Conservation (phyloP, 1,140 invertebrate genomes). For the Solenopsis fugax region DNA sequence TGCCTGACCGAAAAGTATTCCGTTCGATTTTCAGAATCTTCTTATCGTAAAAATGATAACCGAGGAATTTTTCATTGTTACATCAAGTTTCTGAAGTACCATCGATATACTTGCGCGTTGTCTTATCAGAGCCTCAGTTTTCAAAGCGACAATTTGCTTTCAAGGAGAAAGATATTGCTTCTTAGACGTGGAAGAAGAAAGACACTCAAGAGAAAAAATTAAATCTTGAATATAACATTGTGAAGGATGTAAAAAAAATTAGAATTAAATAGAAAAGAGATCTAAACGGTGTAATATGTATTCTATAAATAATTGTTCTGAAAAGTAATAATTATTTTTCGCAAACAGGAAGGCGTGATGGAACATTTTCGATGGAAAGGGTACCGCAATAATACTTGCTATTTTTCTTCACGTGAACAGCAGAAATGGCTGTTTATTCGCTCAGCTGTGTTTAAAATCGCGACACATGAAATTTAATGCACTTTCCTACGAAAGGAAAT, state of each 20-base stretch:
- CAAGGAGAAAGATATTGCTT: slow-evolving; percentile 15
- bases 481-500: slow-evolving; percentile 13
- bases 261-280: too few species aligned
- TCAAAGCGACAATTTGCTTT: slow-evolving; percentile 15
- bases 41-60: not conserved
- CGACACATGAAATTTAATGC: slow-evolving; percentile 31
- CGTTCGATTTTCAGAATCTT: slow-evolving; percentile 4
- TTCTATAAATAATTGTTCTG: not conserved
- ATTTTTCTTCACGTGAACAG: not conserved
- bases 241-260: not conserved
- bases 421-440: slow-evolving; percentile 8
- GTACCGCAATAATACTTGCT: not conserved
- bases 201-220: slow-evolving; percentile 9
- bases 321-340: not conserved
- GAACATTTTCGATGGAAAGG: not conserved
- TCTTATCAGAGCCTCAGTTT: not conserved
- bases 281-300: too few species aligned
- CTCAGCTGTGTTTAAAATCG: slow-evolving; percentile 4
- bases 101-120: not conserved
- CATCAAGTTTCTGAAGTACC: not conserved
- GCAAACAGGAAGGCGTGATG: not conserved
- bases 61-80: slow-evolving; percentile 15
- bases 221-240: not conserved
- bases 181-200: not conserved
- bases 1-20: not conserved